Percentiles rank a stretch among this genome's conserved stretches.
phyloP scores from a whole-genome alignment of 2,797 vertebrate species.

The Sebastes oblongus region DNA sequence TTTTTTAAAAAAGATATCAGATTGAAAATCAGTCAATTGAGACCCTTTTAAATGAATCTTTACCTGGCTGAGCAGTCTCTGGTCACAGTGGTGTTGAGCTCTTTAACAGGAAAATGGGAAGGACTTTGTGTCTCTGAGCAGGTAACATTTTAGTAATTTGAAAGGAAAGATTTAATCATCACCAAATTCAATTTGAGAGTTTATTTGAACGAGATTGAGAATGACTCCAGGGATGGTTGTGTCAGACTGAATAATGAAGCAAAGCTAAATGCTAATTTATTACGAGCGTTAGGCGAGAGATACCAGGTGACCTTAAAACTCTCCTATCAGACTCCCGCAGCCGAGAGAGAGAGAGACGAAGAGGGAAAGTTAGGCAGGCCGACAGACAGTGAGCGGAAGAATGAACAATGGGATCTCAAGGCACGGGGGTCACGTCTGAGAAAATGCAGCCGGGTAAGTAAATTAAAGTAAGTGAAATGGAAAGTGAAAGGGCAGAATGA shows the following conservation, averaged over 20 bases:
- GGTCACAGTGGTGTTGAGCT: constrained; percentile 1
- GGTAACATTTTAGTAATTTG: constrained; percentile 29
- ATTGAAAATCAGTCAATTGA: neutral
- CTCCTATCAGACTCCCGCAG: constrained; percentile 28
- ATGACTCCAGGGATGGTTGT: constrained; percentile 32
- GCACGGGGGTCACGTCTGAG: constrained; percentile 42
- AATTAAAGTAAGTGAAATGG: constrained; percentile 66
- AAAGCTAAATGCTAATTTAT: constrained; percentile 60
- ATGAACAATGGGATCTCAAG: constrained; percentile 30
- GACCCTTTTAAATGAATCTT: neutral
- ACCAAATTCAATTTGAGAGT: constrained; percentile 41
- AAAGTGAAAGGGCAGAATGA: constrained; percentile 54
- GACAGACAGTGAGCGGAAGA: constrained; percentile 14
- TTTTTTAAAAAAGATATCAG: neutral
- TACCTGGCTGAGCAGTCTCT: neutral
- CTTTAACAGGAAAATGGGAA: neutral
- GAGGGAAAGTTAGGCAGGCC: neutral
- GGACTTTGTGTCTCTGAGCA: neutral
- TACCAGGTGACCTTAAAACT: constrained; percentile 57
- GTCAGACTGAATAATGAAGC: constrained; percentile 50
- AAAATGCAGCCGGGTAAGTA: constrained; percentile 47
- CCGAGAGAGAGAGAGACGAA: neutral
- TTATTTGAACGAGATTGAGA: constrained; percentile 43
- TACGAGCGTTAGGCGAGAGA: constrained; percentile 37
- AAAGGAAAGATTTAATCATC: constrained; percentile 36